phyloP scores from a whole-genome alignment of 2,113 vertebrate genomes.

The Orthonyx spaldingii region DNA sequence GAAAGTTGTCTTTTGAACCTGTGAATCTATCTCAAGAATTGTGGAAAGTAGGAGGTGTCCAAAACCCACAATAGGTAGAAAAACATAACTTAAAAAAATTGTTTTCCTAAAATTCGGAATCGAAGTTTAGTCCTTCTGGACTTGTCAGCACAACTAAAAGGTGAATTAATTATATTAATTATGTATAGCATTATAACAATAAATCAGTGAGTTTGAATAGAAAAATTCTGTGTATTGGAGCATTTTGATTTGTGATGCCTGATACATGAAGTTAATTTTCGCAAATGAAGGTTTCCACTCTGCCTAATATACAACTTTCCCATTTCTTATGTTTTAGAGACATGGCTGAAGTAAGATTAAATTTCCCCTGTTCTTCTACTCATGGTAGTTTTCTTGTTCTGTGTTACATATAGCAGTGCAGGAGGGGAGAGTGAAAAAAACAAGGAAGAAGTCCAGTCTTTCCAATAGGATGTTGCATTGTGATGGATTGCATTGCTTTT shows the following conservation, averaged over 20 bases:
- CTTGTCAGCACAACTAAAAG: not conserved
- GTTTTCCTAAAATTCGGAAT: not conserved
- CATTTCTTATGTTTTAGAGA: not conserved
- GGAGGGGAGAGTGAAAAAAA: not conserved
- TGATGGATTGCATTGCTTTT: not conserved
- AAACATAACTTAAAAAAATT: not conserved
- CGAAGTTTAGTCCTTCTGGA: not conserved
- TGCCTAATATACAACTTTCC: not conserved
- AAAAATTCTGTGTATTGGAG: not conserved
- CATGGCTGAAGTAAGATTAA: not conserved
- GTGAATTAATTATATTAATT: not conserved
- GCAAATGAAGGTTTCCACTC: not conserved
- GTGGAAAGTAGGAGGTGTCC: not conserved
- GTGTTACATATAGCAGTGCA: not conserved
- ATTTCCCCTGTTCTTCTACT: not conserved
- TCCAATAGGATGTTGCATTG: not conserved
- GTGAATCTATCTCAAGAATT: not conserved
- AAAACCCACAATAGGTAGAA: not conserved
- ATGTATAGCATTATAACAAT: not conserved
- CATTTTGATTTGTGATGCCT: not conserved
- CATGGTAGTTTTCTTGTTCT: not conserved
- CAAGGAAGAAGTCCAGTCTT: not conserved
- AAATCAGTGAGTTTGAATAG: not conserved
- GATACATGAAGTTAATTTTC: not conserved
- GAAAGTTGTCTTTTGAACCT: not conserved